phyloP scores from a whole-genome alignment of 2,888 invertebrate genomes.

The Operophtera brumata region DNA sequence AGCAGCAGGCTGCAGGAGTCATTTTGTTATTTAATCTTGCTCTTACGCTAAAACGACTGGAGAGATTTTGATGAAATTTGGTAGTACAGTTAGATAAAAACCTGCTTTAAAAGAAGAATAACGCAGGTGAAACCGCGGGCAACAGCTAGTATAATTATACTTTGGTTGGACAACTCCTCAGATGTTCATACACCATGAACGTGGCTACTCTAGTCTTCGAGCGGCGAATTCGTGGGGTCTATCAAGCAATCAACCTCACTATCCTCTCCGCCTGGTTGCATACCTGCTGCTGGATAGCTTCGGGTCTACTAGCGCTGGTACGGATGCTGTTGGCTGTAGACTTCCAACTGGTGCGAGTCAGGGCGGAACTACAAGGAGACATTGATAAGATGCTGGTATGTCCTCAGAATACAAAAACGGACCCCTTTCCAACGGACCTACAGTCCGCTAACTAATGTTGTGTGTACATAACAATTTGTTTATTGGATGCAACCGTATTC shows the following conservation, averaged over 20 bases:
- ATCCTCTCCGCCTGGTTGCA: conserved; percentile 70
- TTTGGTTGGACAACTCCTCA: conserved; percentile 6
- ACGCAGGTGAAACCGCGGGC: no score
- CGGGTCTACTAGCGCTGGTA: conserved; percentile 52
- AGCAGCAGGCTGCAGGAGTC: no score
- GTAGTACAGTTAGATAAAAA: no score
- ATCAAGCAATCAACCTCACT: conserved; percentile 66
- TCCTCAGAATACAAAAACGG: not conserved
- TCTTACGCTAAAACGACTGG: no score
- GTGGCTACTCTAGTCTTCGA: conserved; percentile 68
- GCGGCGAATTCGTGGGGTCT: conserved; percentile 69
- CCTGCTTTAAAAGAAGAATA: no score
- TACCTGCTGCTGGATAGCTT: conserved; percentile 66
- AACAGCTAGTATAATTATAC: no score
- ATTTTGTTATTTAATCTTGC: no score
- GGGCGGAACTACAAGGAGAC: conserved; percentile 55
- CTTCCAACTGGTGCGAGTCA: conserved; percentile 64
- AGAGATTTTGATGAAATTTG: no score
- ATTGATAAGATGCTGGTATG: conserved; percentile 64
- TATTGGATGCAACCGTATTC: no score
- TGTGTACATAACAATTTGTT: no score
- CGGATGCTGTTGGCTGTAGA: conserved; percentile 64
- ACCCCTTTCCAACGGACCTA: no score
- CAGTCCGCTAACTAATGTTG: no score
- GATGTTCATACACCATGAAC: conserved; percentile 64